A percentile compares a stretch with the other conserved stretches of the same genome.
Evolutionary conservation across 2,113 vertebrate species (phyloP).

Genomic region (Catagonus wagneri): DNA sequence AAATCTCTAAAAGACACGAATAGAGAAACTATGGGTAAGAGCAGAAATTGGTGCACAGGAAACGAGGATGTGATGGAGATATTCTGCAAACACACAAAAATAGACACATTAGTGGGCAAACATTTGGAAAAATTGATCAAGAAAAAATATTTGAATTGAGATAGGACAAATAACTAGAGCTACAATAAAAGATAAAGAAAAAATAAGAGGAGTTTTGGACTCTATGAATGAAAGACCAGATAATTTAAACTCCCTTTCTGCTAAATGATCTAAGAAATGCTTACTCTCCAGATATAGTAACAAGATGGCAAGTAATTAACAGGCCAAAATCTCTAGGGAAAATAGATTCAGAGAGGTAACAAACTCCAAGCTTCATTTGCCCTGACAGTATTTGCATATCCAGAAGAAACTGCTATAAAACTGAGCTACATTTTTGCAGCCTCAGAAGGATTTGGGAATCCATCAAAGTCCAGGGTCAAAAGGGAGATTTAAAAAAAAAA

Average conservation of each 20-base stretch:
- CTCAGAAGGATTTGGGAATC: not conserved
- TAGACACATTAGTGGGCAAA: not conserved
- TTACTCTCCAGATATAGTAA: not conserved
- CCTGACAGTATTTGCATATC: not conserved
- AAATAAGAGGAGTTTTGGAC: not conserved
- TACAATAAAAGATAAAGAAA: not conserved
- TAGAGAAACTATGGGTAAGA: not conserved
- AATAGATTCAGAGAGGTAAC: not conserved
- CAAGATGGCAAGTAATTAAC: not conserved
- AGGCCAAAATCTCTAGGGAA: not conserved
- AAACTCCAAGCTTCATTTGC: not conserved
- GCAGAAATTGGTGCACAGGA: not conserved
- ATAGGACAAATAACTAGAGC: not conserved
- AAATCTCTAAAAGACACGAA: not conserved
- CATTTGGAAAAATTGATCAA: not conserved
- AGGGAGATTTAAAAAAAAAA: no score
- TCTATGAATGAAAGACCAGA: not conserved
- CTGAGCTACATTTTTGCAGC: not conserved
- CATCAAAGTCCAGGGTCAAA: not conserved
- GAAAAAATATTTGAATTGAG: not conserved
- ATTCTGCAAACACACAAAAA: not conserved
- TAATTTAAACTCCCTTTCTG: not conserved
- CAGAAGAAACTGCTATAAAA: not conserved
- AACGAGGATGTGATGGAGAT: not conserved
- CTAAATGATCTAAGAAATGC: not conserved